Percentiles rank a stretch among this genome's conserved stretches.
Conservation (phyloP, 2,888 invertebrate genomes). For the Idaea dimidiata region DNA sequence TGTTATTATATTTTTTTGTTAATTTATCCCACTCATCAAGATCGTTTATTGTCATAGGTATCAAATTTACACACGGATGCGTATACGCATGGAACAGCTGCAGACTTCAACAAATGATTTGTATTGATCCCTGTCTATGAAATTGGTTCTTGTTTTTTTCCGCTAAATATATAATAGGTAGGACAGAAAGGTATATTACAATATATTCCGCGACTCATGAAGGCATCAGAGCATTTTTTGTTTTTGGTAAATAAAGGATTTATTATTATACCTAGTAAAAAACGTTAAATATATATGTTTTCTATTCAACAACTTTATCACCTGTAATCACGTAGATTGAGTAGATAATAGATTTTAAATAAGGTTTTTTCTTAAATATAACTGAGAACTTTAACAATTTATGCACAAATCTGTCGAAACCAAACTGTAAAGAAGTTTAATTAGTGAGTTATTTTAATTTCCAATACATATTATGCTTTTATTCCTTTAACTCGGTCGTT, state of each 20-base stretch:
- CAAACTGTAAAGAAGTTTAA: neutral
- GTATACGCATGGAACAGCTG: constrained; percentile 58
- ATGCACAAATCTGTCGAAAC: neutral
- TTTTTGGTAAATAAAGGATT: no score
- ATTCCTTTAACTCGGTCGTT: constrained; percentile 31
- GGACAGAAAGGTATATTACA: neutral
- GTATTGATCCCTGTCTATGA: constrained; percentile 48
- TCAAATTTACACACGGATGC: constrained; percentile 61
- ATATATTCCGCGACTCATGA: neutral
- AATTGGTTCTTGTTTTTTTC: constrained; percentile 36
- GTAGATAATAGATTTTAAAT: neutral
- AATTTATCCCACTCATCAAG: constrained; percentile 70
- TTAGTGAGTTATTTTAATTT: neutral
- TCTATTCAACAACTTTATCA: neutral
- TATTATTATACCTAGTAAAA: no score
- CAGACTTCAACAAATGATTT: constrained; percentile 63
- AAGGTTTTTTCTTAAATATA: neutral
- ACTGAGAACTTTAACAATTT: neutral
- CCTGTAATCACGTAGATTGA: neutral
- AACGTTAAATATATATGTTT: neutral
- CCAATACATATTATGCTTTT: constrained; percentile 5
- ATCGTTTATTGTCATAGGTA: constrained; percentile 60
- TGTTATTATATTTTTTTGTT: constrained; percentile 33
- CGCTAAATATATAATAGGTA: neutral
- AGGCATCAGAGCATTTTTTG: no score